Evolutionary conservation across 2,113 vertebrate species (phyloP).

Genomic region (Scalopus aquaticus): DNA sequence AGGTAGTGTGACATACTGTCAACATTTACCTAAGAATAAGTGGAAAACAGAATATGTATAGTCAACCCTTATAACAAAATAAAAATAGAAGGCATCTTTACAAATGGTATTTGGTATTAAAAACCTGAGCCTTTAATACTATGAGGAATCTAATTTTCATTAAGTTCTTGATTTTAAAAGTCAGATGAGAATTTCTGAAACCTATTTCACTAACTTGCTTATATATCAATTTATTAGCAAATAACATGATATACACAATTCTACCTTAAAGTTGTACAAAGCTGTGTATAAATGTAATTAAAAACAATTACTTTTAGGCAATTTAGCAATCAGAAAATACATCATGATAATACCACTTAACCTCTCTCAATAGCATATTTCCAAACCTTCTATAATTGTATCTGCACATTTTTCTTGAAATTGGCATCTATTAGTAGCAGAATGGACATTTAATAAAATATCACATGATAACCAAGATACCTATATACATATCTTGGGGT

Average conservation of each 20-base stretch:
- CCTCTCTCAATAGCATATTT: background rate
- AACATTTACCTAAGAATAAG: constrained; percentile 4
- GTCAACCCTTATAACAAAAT: background rate
- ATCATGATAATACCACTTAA: constrained; percentile 1
- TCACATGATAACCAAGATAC: constrained; percentile 20
- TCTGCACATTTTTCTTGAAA: constrained; percentile 5
- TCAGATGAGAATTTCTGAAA: constrained; percentile 17
- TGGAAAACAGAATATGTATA: background rate
- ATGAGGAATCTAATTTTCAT: background rate
- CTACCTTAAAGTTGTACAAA: constrained; percentile 16
- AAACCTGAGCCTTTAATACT: background rate
- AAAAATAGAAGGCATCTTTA: constrained; percentile 16
- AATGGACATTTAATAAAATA: constrained; percentile 14
- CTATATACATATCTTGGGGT: background rate
- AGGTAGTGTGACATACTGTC: background rate
- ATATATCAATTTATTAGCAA: background rate
- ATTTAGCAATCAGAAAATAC: constrained; percentile 12
- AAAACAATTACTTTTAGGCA: background rate
- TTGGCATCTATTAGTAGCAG: background rate
- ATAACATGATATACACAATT: background rate
- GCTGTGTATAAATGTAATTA: background rate
- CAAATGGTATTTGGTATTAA: background rate
- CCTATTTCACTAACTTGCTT: background rate
- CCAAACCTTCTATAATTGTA: background rate
- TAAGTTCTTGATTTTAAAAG: constrained; percentile 52